Evolutionary conservation across 2,888 invertebrate genomes (phyloP).

Genomic region (Fabriciana adippe): DNA sequence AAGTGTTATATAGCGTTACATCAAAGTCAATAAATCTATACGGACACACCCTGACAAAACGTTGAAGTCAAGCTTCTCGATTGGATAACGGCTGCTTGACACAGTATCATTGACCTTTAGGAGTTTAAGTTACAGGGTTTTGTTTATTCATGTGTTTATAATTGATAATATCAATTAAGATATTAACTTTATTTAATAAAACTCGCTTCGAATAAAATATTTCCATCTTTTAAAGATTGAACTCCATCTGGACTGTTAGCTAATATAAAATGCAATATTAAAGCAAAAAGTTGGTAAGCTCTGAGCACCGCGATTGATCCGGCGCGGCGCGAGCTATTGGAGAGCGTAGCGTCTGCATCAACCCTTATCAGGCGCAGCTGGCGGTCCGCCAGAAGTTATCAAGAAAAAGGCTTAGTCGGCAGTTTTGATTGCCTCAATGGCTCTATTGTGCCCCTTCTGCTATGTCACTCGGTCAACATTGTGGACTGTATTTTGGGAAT

Average conservation of each 20-base stretch:
- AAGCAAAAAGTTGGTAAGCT: conserved; percentile 11
- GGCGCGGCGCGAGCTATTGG: conserved; percentile 11
- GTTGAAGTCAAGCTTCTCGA: conserved; percentile 7
- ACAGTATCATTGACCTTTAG: conserved; percentile 28
- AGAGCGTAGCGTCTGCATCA: conserved; percentile 27
- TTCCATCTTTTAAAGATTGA: no score
- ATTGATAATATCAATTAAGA: no score
- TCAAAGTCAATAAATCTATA: conserved; percentile 17
- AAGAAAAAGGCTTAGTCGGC: conserved; percentile 52
- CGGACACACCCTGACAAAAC: conserved; percentile 10
- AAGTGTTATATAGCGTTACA: background rate
- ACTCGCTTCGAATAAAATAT: no score
- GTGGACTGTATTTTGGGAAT: background rate
- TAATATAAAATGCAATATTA: conserved; percentile 8
- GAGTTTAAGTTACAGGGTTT: background rate
- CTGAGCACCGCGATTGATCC: conserved; percentile 22
- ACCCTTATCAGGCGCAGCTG: conserved; percentile 46
- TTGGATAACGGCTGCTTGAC: conserved; percentile 25
- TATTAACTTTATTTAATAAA: no score
- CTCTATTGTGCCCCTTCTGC: conserved; percentile 52
- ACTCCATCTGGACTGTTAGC: no score
- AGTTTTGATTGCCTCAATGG: conserved; percentile 60
- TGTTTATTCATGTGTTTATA: background rate
- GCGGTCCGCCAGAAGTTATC: conserved; percentile 58
- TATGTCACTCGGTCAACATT: conserved; percentile 23